A percentile compares a stretch with the other conserved stretches of the same genome.
These are phyloP conservation scores for Astreopora myriophthalma DNA, from an alignment of 64 coral and sea anemone genomes.

Conservation along the genomic window DNA sequence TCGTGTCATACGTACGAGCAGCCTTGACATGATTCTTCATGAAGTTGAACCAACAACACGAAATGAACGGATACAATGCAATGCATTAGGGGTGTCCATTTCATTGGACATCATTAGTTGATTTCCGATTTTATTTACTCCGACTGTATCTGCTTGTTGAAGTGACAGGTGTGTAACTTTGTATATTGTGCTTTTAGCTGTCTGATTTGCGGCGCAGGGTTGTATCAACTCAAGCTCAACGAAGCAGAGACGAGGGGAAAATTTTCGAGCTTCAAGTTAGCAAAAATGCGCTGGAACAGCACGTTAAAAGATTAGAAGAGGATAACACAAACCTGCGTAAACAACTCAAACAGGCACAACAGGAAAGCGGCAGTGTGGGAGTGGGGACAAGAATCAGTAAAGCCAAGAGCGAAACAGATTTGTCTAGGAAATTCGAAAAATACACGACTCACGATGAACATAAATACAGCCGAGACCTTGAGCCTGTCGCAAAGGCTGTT, in stretches of 20 bases:
- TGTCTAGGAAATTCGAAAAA: conserved; percentile 32
- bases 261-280: neutral
- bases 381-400: conserved; percentile 12
- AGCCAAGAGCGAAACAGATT: conserved; percentile 59
- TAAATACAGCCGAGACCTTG: neutral
- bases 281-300: neutral
- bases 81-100: no score
- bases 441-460: neutral
- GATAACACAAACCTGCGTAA: conserved; percentile 14
- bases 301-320: neutral
- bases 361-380: conserved; percentile 3
- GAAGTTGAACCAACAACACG: no score
- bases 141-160: neutral
- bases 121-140: no score
- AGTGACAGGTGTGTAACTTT: neutral
- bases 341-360: conserved; percentile 35
- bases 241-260: neutral
- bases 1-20: no score
- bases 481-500: neutral
- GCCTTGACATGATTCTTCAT: no score
- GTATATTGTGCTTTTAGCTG: neutral
- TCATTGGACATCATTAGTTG: neutral
- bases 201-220: neutral
- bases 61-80: no score
- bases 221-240: neutral